Evolutionary conservation across 2,797 vertebrate genomes (phyloP).

Genomic region (Labroides dimidiatus): DNA sequence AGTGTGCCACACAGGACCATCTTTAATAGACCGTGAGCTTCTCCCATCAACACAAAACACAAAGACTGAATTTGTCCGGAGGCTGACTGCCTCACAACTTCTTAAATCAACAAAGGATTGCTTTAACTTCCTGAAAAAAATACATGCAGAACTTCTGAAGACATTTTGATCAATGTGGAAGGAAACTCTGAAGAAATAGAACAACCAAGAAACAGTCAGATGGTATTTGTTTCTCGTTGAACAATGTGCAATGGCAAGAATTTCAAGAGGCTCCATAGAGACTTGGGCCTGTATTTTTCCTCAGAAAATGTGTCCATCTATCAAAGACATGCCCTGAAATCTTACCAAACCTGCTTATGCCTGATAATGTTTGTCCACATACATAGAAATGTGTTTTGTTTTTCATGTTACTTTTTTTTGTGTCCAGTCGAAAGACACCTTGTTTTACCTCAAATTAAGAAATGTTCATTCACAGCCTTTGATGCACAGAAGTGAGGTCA

Average conservation of each 20-base stretch:
- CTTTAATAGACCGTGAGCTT: slow-evolving; percentile 33
- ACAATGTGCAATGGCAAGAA: slow-evolving; percentile 56
- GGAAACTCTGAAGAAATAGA: slow-evolving; percentile 12
- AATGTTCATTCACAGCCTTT: slow-evolving; percentile 41
- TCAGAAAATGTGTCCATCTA: slow-evolving; percentile 38
- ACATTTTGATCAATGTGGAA: slow-evolving; percentile 27
- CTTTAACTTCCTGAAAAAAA: slow-evolving; percentile 31
- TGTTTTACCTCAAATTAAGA: slow-evolving; percentile 38
- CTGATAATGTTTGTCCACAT: slow-evolving; percentile 48
- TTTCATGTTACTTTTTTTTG: slow-evolving; percentile 39
- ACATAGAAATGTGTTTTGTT: slow-evolving; percentile 40
- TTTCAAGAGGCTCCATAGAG: slow-evolving; percentile 33
- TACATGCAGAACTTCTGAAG: slow-evolving; percentile 12
- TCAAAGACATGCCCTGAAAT: slow-evolving; percentile 43
- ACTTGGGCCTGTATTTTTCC: slow-evolving; percentile 39
- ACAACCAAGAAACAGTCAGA: slow-evolving; percentile 5
- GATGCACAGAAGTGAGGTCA: slow-evolving; percentile 31
- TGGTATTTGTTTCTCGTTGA: slow-evolving; percentile 34
- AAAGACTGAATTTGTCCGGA: slow-evolving; percentile 7
- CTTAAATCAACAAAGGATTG: slow-evolving; percentile 21
- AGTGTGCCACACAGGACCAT: slow-evolving; percentile 46
- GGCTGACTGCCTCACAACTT: slow-evolving; percentile 14
- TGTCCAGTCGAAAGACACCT: slow-evolving; percentile 44
- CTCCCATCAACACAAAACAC: slow-evolving; percentile 30
- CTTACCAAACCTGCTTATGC: slow-evolving; percentile 36